These are phyloP conservation scores for Lutjanus argentimaculatus DNA, from an alignment of 2,797 vertebrate genomes.

Conservation along the genomic window DNA sequence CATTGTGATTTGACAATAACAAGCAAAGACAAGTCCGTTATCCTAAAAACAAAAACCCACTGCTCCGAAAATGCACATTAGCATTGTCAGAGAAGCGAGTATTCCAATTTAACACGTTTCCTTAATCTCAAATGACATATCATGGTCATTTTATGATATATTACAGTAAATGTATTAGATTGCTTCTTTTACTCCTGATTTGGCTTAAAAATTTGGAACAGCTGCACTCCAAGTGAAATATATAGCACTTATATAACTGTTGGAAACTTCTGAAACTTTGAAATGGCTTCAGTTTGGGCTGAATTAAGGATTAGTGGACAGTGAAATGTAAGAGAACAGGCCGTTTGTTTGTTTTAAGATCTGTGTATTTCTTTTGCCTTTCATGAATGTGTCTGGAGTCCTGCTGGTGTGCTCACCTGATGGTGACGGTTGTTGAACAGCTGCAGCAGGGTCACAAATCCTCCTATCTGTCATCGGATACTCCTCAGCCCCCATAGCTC, in stretches of 20 bases:
- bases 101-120: too few relatives aligned
- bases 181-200: neutral
- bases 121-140: too few relatives aligned
- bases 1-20: too few relatives aligned
- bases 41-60: too few relatives aligned
- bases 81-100: too few relatives aligned
- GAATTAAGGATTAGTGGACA: neutral
- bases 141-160: too few relatives aligned
- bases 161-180: too few relatives aligned
- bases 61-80: too few relatives aligned
- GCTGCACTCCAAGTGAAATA: neutral
- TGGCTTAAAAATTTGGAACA: neutral
- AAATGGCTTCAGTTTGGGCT: neutral
- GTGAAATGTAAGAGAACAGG: neutral
- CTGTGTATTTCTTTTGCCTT: slow-evolving; percentile 3
- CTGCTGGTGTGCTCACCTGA: slow-evolving; percentile 51
- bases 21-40: too few relatives aligned
- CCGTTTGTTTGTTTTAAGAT: slow-evolving; percentile 28
- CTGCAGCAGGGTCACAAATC: slow-evolving; percentile 53
- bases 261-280: neutral
- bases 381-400: slow-evolving; percentile 20
- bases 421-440: slow-evolving; percentile 54
- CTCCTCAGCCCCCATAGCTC: slow-evolving; percentile 43
- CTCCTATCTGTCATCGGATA: slow-evolving; percentile 69
- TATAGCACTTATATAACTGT: neutral